A percentile compares a stretch with the other conserved stretches of the same genome.
phyloP scores from a whole-genome alignment of 37 sponge, comb jelly and placozoan genomes.

The Amphimedon queenslandica region DNA sequence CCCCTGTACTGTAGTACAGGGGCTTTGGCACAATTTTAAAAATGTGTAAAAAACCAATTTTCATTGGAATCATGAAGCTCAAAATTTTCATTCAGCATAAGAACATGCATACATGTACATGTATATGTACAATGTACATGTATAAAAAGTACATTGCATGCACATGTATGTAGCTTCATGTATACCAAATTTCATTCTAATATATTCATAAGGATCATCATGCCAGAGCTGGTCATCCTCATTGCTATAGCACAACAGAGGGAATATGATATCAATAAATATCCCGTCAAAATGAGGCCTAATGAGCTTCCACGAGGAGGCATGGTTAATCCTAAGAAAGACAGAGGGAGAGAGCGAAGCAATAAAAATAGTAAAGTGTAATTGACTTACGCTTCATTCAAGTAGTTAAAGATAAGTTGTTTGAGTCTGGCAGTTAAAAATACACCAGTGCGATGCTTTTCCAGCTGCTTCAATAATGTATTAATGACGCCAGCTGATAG shows the following conservation, averaged over 20 bases:
- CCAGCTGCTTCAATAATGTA: conserved; percentile 61
- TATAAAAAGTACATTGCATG: too few relatives aligned
- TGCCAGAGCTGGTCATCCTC: conserved; percentile 92
- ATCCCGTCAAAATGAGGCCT: conserved; percentile 66
- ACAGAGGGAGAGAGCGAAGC: not conserved
- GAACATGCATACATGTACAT: too few relatives aligned
- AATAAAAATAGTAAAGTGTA: not conserved
- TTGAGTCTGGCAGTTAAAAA: conserved; percentile 69
- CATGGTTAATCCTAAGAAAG: conserved; percentile 51
- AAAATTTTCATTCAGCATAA: too few relatives aligned
- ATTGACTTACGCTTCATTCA: conserved; percentile 53
- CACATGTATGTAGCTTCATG: not conserved
- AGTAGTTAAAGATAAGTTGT: conserved; percentile 67
- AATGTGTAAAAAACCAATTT: too few relatives aligned
- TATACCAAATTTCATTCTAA: conserved; percentile 87
- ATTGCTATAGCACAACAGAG: conserved; percentile 89
- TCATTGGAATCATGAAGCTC: too few relatives aligned
- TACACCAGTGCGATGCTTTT: conserved; percentile 49
- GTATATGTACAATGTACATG: too few relatives aligned
- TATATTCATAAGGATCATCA: conserved; percentile 96
- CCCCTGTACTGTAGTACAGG: too few relatives aligned
- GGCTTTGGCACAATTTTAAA: too few relatives aligned
- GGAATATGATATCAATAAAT: conserved; percentile 80
- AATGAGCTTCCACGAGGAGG: conserved; percentile 79
- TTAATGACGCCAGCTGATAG: conserved; percentile 59